Base-by-base conservation (phyloP, 2,113 vertebrate genomes). In the Dromiciops gliroides region DNA sequence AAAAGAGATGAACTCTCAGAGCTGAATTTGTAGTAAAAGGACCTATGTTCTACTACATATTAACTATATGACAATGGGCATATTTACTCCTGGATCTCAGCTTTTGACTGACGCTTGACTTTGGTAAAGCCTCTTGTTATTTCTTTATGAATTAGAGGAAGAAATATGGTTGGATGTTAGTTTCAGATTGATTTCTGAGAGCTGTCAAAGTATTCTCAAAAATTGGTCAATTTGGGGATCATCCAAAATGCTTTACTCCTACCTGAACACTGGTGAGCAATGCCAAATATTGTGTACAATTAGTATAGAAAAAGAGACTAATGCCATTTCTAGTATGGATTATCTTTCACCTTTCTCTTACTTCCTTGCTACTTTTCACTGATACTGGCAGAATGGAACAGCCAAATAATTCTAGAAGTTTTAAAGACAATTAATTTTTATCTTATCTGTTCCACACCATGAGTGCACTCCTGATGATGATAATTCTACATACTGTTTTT, bases 361-460 rank as follows among this genome's bases (percentile, higher is more conserved):
- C 52, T 53, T 53, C 52, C 52, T 52, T 52, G 12, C 26, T 90
- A 0, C 8, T 92, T 94, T 88, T 48, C 60, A 49, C 91, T 56
- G 12, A 94, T 92, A 52, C 51, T 8, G 49, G 49, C 50, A 88
- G 2, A 10, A 49, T 19, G 26, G 52, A 4, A 23, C 1, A 19
- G 24, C 26, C 93, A 83, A 22, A 51, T 75, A 75, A 75, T 48
- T 89, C 9, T 28, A 48, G 92, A 23, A 24, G 89, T 53, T 89
- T 47, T 48, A 50, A 50, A 95, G 91, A 95, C 37, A 9, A 10
- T 37, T 49, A 51, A 92, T 75, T 14, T 37, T 94, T 90, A 60
- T 25, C 26, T 51, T 9, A 24, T 51, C 37, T 37, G 47, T 93
- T 90, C 90, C 56, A 49, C 8, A 23, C 50, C 50, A 4, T 37